A percentile compares a stretch with the other conserved stretches of the same genome.
These are phyloP conservation scores for Olivierus martensii DNA, from an alignment of 1,140 invertebrate genomes.

Conservation along the genomic window DNA sequence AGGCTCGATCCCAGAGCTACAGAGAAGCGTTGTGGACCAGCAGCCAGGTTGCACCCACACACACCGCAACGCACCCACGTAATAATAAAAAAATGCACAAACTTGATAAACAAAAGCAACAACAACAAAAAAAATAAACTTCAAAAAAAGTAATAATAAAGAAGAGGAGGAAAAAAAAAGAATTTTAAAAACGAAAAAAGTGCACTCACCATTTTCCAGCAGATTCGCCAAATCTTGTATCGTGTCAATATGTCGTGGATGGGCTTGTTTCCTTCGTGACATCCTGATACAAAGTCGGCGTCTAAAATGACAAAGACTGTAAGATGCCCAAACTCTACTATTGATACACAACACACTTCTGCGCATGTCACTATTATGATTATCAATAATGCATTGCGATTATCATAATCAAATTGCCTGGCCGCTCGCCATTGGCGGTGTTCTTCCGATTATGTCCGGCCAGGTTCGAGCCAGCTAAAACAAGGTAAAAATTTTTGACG, in stretches of 20 bases:
- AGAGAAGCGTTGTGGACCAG: no score
- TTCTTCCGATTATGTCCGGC: no score
- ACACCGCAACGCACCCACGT: no score
- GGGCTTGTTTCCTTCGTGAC: constrained; percentile 45
- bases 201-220: constrained; percentile 16
- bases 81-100: no score
- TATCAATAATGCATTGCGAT: constrained; percentile 22
- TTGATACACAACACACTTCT: constrained; percentile 21
- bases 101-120: no score
- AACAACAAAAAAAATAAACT: no score
- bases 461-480: no score
- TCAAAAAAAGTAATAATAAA: no score
- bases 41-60: no score
- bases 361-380: constrained; percentile 26
- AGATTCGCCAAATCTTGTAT: constrained; percentile 22
- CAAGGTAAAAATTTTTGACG: no score
- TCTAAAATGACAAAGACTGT: constrained; percentile 10
- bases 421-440: neutral
- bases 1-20: no score
- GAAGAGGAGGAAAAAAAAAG: neutral
- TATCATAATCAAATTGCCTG: constrained; percentile 16
- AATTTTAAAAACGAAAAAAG: constrained; percentile 27
- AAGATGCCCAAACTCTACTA: constrained; percentile 8
- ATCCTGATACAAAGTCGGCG: constrained; percentile 26
- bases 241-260: constrained; percentile 40